Evolutionary conservation across 1,140 invertebrate species (phyloP).

Genomic region (Macrotrachela quadricornifera): DNA sequence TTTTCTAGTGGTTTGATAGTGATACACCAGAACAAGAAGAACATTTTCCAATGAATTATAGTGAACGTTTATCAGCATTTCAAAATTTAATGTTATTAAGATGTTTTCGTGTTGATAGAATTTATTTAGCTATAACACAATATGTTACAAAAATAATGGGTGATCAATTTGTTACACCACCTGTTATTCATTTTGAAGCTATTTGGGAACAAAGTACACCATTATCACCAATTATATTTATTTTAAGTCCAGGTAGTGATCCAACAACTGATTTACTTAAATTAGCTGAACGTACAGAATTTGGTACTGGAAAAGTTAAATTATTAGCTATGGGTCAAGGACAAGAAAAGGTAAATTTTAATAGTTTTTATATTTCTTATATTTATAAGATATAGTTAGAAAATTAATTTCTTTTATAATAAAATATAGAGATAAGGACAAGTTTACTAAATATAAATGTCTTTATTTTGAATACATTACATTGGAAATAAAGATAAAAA

Average conservation of each 20-base stretch:
- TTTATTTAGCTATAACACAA: slow-evolving; percentile 53
- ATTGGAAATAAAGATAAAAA: no score
- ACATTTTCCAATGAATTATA: slow-evolving; percentile 45
- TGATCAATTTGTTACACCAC: slow-evolving; percentile 58
- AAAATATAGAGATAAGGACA: no score
- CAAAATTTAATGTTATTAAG: slow-evolving; percentile 54
- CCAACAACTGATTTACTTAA: slow-evolving; percentile 67
- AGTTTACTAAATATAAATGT: no score
- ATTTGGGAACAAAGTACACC: slow-evolving; percentile 59
- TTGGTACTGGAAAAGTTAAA: slow-evolving; percentile 48
- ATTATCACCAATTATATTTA: slow-evolving; percentile 57
- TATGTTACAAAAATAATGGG: slow-evolving; percentile 59
- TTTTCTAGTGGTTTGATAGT: slow-evolving; percentile 52
- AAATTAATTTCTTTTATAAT: no score
- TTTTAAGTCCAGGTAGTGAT: slow-evolving; percentile 64
- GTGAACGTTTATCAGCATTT: slow-evolving; percentile 39
- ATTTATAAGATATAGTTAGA: no score
- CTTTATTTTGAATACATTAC: no score
- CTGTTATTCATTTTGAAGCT: slow-evolving; percentile 51
- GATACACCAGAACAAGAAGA: slow-evolving; percentile 47
- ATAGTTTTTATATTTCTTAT: no score
- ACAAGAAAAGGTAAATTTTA: slow-evolving; percentile 49
- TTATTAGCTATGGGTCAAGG: slow-evolving; percentile 67
- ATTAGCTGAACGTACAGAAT: slow-evolving; percentile 48
- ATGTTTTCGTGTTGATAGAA: slow-evolving; percentile 61